Evolutionary conservation across 2,797 vertebrate species (phyloP), one percentile per base, ranked within the genome.

Genomic region (Hephaestus fuliginosus): DNA sequence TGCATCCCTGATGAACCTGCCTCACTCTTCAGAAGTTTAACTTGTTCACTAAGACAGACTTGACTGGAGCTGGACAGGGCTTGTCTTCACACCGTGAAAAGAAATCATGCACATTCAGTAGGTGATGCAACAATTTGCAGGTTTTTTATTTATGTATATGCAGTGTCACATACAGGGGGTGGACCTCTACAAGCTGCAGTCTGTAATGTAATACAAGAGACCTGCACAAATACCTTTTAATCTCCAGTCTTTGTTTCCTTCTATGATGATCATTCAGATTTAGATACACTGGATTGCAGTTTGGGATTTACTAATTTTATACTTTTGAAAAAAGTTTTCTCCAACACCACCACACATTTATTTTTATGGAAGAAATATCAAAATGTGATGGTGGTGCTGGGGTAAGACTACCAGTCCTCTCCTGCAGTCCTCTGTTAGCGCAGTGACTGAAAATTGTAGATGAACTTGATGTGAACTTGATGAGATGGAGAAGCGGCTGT

Each of bases 1-100:
- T 18, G 85, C 87, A 62, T 92, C 86, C 91, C 88, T 51, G 3
- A 95, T 92, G 89, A 94, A 90, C 85, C 91, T 86, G 89, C 22
- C 0, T 11, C 81, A 80, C 84, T 84, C 85, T 85, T 79, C 25
- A 67, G 61, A 86, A 77, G 71, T 86, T 69, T n/a, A 65, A 72
- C 58, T 72, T 80, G 68, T 71, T 81, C 68, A 68, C 71, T 52
- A 65, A 81, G 80, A 84, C 63, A 11, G 20, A 70, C 57, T 68
- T 46, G 63, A 81, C 52, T 76, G 74, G 18, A 66, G 41, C 18
- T 10, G 74, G 81, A 22, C 30, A 69, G 55, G 43, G 3, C 46
- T n/a, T 44, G 12, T 44, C 36, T 66, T 65, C 30, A 71, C 44
- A 28, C 22, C 2, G 4, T 20, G 44, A 78, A 33, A 56, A 67